Conservation (phyloP, 2,888 invertebrate species). For the Cantharis lateralis region DNA sequence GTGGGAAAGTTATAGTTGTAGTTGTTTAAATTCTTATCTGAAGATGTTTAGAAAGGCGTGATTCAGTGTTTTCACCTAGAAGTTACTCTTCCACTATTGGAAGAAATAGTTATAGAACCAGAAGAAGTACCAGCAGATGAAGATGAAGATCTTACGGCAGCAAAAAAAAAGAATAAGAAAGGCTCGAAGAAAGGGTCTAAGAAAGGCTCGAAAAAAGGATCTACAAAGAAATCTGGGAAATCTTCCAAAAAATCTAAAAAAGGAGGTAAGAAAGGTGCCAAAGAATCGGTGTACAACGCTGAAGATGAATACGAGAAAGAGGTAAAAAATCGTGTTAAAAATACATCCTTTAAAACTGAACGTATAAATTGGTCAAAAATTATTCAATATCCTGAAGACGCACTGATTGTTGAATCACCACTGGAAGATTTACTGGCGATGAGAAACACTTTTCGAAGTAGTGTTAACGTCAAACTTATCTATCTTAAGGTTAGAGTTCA, state of each 20-base stretch:
- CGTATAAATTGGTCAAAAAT: slow-evolving; percentile 60
- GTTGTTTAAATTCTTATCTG: background rate
- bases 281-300: slow-evolving; percentile 36
- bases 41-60: slow-evolving; percentile 42
- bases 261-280: background rate
- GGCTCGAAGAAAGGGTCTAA: background rate
- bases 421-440: slow-evolving; percentile 58
- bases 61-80: slow-evolving; percentile 60
- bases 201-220: background rate
- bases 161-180: slow-evolving; percentile 40
- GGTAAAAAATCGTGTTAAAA: slow-evolving; percentile 42
- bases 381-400: slow-evolving; percentile 61
- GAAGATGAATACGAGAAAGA: slow-evolving; percentile 43
- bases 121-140: slow-evolving; percentile 47
- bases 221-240: background rate
- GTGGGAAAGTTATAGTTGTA: slow-evolving; percentile 27
- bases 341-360: slow-evolving; percentile 59
- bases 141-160: slow-evolving; percentile 22
- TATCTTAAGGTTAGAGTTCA: slow-evolving; percentile 56
- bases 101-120: slow-evolving; percentile 46
- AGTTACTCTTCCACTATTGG: slow-evolving; percentile 61
- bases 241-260: background rate
- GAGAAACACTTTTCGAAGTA: slow-evolving; percentile 62
- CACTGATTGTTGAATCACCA: slow-evolving; percentile 56
- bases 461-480: slow-evolving; percentile 58